phyloP scores from a whole-genome alignment of 2,113 vertebrate genomes.

The Oxygymnocypris stewartii region DNA sequence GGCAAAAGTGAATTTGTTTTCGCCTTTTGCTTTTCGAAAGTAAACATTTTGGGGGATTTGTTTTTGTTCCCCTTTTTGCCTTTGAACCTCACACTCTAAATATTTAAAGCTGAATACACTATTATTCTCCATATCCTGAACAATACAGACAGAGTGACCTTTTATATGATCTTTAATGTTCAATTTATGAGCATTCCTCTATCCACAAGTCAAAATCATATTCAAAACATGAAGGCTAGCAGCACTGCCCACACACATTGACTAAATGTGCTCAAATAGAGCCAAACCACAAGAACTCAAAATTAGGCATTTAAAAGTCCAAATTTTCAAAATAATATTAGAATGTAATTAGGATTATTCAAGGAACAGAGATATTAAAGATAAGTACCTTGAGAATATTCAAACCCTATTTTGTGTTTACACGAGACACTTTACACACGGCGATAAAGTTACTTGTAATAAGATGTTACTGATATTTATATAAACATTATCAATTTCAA shows the following conservation, averaged over 20 bases:
- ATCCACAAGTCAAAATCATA: not conserved
- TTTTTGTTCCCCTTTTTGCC: not conserved
- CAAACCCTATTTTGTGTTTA: not conserved
- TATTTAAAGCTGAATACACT: not conserved
- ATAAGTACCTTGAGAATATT: not conserved
- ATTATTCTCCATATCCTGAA: not conserved
- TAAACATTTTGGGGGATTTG: too few relatives aligned
- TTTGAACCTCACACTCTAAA: not conserved
- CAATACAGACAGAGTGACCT: not conserved
- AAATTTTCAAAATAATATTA: conserved; percentile 13
- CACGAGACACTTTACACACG: not conserved
- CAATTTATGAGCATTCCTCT: conserved; percentile 18
- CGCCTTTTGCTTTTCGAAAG: too few relatives aligned
- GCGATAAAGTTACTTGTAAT: not conserved
- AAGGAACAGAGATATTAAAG: not conserved
- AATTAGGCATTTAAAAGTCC: not conserved
- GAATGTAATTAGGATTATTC: not conserved
- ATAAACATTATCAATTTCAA: not conserved
- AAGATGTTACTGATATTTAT: not conserved
- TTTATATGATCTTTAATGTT: conserved; percentile 13
- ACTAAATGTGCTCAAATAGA: conserved; percentile 10
- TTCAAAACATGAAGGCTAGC: conserved; percentile 22
- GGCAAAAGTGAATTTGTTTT: too few relatives aligned
- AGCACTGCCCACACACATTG: conserved; percentile 33
- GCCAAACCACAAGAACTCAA: not conserved